Evolutionary conservation across 2,888 invertebrate species (phyloP).

Genomic region (Cosmia pyralina): DNA sequence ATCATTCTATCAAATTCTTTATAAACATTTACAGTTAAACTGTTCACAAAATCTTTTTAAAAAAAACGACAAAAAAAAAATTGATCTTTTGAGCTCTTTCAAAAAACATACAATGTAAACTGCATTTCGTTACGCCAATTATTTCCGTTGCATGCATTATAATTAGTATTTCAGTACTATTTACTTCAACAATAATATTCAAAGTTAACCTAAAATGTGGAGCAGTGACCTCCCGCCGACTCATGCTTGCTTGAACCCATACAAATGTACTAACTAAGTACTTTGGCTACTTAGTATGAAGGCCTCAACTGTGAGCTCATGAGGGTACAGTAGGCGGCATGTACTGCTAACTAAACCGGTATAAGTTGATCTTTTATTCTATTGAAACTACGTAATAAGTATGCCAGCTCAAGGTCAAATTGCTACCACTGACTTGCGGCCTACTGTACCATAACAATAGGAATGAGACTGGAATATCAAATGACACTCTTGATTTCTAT

Average conservation of each 20-base stretch:
- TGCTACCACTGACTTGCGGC: background rate
- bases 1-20: background rate
- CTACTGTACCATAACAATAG: slow-evolving; percentile 30
- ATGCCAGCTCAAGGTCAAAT: background rate
- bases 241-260: slow-evolving; percentile 7
- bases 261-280: slow-evolving; percentile 20
- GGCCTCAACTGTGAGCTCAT: slow-evolving; percentile 10
- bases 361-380: background rate
- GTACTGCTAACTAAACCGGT: background rate
- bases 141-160: background rate
- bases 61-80: background rate
- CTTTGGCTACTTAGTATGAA: slow-evolving; percentile 18
- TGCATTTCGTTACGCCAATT: background rate
- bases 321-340: background rate
- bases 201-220: slow-evolving; percentile 9
- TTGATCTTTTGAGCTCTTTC: background rate
- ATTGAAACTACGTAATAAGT: background rate
- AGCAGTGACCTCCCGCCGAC: slow-evolving; percentile 29
- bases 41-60: background rate
- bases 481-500: slow-evolving; percentile 23
- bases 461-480: slow-evolving; percentile 32
- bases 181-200: slow-evolving; percentile 4
- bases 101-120: slow-evolving; percentile 1
- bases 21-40: background rate
- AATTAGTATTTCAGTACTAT: background rate